Evolutionary conservation across 1,140 invertebrate genomes (phyloP).

Genomic region (Papilio polyxenes): DNA sequence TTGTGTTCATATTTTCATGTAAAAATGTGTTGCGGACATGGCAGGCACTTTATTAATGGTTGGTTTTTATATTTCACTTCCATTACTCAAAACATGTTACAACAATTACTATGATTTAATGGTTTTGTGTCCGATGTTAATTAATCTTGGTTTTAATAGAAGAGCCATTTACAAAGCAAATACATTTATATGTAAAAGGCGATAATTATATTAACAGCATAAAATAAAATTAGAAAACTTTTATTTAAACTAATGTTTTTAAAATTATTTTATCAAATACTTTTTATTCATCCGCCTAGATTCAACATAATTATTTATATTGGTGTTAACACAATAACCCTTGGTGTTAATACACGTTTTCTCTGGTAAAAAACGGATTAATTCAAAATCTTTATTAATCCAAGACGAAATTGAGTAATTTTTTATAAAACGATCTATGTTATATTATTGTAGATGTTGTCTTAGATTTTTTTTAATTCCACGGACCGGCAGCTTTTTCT

Average conservation of each 20-base stretch:
- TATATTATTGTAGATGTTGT: background rate
- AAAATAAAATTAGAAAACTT: too few species aligned
- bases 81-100: constrained; percentile 43
- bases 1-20: too few species aligned
- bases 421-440: too few species aligned
- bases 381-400: too few species aligned
- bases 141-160: constrained; percentile 36
- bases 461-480: background rate
- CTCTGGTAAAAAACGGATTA: too few species aligned
- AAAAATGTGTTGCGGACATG: background rate
- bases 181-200: background rate
- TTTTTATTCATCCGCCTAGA: background rate
- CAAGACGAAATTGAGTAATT: background rate
- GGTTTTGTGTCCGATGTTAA: constrained; percentile 46
- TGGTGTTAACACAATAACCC: too few species aligned
- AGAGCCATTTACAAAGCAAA: background rate
- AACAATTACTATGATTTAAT: constrained; percentile 51
- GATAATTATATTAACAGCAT: too few species aligned
- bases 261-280: background rate
- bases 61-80: constrained; percentile 43
- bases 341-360: too few species aligned
- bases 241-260: background rate
- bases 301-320: too few species aligned
- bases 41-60: constrained; percentile 27
- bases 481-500: background rate